These are phyloP conservation scores for Alethe diademata DNA, from an alignment of 2,113 vertebrate species.

Conservation along the genomic window DNA sequence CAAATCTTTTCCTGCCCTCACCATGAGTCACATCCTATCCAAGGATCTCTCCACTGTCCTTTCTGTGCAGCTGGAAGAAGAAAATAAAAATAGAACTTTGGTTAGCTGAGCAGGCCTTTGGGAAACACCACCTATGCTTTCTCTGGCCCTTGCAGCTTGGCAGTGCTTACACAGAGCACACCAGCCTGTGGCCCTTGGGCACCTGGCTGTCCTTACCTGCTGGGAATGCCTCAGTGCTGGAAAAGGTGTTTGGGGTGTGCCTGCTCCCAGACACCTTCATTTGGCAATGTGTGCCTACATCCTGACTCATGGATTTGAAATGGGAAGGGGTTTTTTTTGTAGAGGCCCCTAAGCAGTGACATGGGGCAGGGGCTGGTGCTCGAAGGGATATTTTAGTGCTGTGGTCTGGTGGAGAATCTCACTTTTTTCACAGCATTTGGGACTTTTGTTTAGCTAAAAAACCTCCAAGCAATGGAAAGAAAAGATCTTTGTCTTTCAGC, in stretches of 20 bases:
- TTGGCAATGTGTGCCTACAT: background rate
- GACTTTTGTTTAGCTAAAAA: constrained; percentile 36
- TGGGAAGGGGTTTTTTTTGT: background rate
- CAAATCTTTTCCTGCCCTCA: background rate
- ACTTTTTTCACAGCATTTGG: background rate
- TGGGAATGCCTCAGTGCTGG: background rate
- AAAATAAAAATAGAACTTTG: background rate
- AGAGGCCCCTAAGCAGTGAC: background rate
- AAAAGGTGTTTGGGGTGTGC: background rate
- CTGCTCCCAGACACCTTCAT: background rate
- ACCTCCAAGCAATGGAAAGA: background rate
- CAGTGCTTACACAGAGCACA: background rate
- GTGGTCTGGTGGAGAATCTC: background rate
- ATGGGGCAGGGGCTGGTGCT: background rate
- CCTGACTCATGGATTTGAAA: background rate
- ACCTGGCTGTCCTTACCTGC: background rate
- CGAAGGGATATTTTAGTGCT: background rate
- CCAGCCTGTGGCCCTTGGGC: background rate
- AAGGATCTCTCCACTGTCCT: background rate
- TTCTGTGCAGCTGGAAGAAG: background rate
- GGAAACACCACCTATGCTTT: background rate
- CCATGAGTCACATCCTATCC: background rate
- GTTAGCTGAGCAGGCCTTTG: background rate
- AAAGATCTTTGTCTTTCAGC: constrained; percentile 56
- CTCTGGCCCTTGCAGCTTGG: background rate